These are phyloP conservation scores for Caranx melampygus DNA, from an alignment of 2,113 vertebrate species.

Conservation along the genomic window DNA sequence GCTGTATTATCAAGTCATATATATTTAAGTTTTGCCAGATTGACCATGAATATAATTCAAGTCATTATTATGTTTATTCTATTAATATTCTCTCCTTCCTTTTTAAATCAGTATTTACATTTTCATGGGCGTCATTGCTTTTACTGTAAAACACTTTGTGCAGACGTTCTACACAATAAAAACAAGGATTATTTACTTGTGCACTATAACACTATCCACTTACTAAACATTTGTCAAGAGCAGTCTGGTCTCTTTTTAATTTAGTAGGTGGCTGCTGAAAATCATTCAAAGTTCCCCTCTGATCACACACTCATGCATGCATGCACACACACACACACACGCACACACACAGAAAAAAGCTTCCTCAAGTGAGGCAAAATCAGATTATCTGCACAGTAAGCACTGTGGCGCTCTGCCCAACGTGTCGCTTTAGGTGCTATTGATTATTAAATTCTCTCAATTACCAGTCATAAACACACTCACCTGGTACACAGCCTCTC, in stretches of 20 bases:
- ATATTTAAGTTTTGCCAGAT: not conserved
- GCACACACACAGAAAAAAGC: not conserved
- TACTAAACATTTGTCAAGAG: not conserved
- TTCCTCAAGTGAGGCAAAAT: conserved; percentile 22
- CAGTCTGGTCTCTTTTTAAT: not conserved
- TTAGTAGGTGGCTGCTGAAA: not conserved
- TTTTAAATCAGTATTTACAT: not conserved
- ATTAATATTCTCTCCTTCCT: not conserved
- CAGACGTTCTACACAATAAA: not conserved
- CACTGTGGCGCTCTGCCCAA: not conserved
- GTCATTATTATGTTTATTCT: not conserved
- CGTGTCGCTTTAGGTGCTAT: conserved; percentile 38
- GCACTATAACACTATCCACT: not conserved
- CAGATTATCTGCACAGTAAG: conserved; percentile 20
- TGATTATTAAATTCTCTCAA: conserved; percentile 46
- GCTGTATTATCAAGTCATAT: not conserved
- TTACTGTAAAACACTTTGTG: conserved; percentile 1
- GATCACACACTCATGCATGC: not conserved
- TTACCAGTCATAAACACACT: conserved; percentile 42
- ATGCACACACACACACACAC: not conserved
- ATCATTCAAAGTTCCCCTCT: not conserved
- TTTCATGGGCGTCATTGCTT: not conserved
- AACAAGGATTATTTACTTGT: not conserved
- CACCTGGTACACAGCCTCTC: conserved; percentile 93
- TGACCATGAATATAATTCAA: not conserved